phyloP scores from a whole-genome alignment of 2,797 vertebrate genomes.

The Aplochiton taeniatus region DNA sequence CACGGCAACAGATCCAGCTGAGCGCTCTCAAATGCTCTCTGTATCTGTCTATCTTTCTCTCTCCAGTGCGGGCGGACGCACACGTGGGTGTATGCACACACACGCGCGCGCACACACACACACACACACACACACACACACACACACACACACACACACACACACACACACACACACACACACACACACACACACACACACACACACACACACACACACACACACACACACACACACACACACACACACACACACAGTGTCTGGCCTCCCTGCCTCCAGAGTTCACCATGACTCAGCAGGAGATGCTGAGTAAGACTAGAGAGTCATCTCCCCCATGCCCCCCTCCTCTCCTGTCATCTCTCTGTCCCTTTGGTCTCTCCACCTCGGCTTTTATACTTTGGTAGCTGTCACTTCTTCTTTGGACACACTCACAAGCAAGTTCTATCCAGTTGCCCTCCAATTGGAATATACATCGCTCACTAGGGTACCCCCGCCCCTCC shows the following conservation, averaged over 20 bases:
- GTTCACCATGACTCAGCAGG: conserved; percentile 58
- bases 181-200: conserved; percentile 9
- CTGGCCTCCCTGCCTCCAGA: conserved; percentile 55
- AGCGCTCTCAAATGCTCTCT: too few relatives aligned
- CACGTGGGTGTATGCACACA: too few relatives aligned
- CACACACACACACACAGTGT: conserved; percentile 42
- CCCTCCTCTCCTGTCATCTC: conserved; percentile 39
- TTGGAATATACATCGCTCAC: conserved; percentile 43
- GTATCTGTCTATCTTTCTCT: conserved; percentile 9
- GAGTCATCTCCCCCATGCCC: conserved; percentile 36
- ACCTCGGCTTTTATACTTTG: not conserved
- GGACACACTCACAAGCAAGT: not conserved
- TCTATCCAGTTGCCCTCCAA: conserved; percentile 32
- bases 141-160: too few relatives aligned
- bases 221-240: conserved; percentile 35
- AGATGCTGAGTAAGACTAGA: conserved; percentile 50
- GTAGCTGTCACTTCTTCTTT: not conserved
- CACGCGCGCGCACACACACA: conserved; percentile 29
- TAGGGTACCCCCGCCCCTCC: conserved; percentile 23
- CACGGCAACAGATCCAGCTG: too few relatives aligned
- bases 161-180: conserved; percentile 23
- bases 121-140: conserved; percentile 43
- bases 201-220: conserved; percentile 21
- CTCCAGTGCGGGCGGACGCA: conserved; percentile 16
- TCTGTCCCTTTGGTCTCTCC: conserved; percentile 26